Evolutionary conservation across 1,140 invertebrate species (phyloP).

Genomic region (Drosophila neocordata): DNA sequence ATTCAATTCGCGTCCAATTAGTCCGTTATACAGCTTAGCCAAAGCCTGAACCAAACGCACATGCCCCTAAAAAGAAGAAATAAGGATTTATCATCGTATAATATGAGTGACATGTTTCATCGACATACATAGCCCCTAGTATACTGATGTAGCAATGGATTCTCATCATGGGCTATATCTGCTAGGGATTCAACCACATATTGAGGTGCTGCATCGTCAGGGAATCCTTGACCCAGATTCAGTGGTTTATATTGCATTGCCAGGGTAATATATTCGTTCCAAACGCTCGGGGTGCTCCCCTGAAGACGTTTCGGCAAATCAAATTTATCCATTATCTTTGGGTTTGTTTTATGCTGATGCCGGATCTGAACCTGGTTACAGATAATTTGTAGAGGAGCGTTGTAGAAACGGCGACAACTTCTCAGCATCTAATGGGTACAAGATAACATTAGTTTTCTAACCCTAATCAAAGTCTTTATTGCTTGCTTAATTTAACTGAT

Average conservation of each 20-base stretch:
- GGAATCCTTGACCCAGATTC: constrained; percentile 99
- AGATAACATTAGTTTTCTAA: constrained; percentile 12
- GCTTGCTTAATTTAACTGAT: constrained; percentile 22
- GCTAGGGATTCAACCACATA: constrained; percentile 92
- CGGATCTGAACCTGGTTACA: constrained; percentile 14
- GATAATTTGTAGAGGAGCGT: constrained; percentile 9
- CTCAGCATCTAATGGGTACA: constrained; percentile 50
- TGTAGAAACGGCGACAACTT: constrained; percentile 38
- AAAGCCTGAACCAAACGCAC: constrained; percentile 93
- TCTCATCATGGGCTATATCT: constrained; percentile 87
- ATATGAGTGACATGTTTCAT: background rate
- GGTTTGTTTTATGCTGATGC: constrained; percentile 21
- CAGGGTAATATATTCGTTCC: constrained; percentile 96
- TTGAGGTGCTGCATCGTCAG: constrained; percentile 94
- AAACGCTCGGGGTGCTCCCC: constrained; percentile 86
- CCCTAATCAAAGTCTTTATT: constrained; percentile 31
- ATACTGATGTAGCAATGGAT: constrained; percentile 95
- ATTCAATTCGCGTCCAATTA: constrained; percentile 90
- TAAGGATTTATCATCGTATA: background rate
- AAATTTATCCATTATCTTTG: constrained; percentile 84
- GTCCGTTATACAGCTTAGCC: constrained; percentile 91
- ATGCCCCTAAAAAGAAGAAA: constrained; percentile 89
- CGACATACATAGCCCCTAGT: constrained; percentile 91
- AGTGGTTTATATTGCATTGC: constrained; percentile 94
- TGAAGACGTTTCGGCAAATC: constrained; percentile 85